Percentiles rank a stretch among this genome's conserved stretches.
phyloP scores from a whole-genome alignment of 2,888 invertebrate genomes.

The Stratiomys singularior region DNA sequence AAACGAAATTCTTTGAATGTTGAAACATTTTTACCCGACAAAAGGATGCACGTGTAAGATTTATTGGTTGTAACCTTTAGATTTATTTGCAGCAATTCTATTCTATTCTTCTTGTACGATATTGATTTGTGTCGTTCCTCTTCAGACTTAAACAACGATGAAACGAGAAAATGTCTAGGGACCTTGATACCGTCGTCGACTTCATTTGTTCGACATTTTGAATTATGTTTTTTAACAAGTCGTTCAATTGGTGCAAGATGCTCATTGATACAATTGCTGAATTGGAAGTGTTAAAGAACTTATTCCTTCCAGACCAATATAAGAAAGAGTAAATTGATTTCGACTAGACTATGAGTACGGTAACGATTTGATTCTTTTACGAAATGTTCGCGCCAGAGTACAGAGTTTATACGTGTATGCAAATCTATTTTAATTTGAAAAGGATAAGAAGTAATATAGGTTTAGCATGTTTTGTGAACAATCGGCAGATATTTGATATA shows the following conservation, averaged over 20 bases:
- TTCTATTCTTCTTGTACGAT: background rate
- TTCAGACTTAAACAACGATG: background rate
- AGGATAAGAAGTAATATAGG: background rate
- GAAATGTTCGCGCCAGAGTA: no score
- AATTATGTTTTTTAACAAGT: constrained; percentile 6
- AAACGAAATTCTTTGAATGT: background rate
- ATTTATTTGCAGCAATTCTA: constrained; percentile 1
- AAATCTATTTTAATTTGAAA: no score
- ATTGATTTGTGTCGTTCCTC: background rate
- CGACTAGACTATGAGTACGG: no score
- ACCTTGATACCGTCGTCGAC: background rate
- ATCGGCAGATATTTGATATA: no score
- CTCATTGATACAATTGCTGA: constrained; percentile 1
- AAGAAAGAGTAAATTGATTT: background rate
- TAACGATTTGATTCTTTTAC: no score
- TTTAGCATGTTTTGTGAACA: background rate
- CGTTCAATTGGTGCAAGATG: background rate
- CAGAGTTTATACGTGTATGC: no score
- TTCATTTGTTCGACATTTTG: constrained; percentile 2
- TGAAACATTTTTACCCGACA: background rate
- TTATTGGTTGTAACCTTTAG: constrained; percentile 2
- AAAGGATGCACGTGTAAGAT: background rate
- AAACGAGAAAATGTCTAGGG: background rate
- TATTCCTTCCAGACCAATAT: background rate
- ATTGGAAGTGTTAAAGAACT: background rate